Percentiles rank a stretch among this genome's conserved stretches.
Evolutionary conservation across 1,140 invertebrate genomes (phyloP).

Genomic region (Babylonia areolata): DNA sequence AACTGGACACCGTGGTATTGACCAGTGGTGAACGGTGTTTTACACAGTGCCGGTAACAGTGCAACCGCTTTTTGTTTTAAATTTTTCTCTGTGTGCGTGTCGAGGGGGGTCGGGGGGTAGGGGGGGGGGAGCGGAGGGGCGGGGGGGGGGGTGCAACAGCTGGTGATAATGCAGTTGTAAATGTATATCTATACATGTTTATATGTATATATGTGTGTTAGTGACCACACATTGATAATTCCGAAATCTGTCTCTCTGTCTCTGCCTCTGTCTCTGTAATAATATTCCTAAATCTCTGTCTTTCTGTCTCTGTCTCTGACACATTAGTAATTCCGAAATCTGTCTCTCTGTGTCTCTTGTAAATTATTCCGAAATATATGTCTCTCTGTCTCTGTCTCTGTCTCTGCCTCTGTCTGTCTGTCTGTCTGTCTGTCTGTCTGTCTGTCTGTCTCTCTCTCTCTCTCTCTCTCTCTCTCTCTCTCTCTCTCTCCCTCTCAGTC

Average conservation of each 20-base stretch:
- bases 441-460: background rate
- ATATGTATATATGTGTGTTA: background rate
- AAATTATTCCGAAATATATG: no score
- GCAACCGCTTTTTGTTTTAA: no score
- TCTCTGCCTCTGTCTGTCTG: background rate
- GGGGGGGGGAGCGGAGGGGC: no score
- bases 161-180: background rate
- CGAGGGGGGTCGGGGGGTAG: no score
- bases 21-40: no score
- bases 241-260: background rate
- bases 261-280: background rate
- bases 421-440: conserved; percentile 1
- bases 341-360: background rate
- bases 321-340: background rate
- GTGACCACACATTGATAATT: background rate
- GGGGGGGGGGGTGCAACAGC: no score
- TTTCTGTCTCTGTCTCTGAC: background rate
- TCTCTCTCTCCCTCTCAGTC: background rate
- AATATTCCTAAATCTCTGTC: background rate
- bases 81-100: no score
- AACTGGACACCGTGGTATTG: no score
- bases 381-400: conserved; percentile 9
- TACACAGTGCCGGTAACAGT: no score
- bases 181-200: background rate
- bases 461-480: background rate